Evolutionary conservation across 2,797 vertebrate genomes (phyloP).

Genomic region (Poecile montanus): DNA sequence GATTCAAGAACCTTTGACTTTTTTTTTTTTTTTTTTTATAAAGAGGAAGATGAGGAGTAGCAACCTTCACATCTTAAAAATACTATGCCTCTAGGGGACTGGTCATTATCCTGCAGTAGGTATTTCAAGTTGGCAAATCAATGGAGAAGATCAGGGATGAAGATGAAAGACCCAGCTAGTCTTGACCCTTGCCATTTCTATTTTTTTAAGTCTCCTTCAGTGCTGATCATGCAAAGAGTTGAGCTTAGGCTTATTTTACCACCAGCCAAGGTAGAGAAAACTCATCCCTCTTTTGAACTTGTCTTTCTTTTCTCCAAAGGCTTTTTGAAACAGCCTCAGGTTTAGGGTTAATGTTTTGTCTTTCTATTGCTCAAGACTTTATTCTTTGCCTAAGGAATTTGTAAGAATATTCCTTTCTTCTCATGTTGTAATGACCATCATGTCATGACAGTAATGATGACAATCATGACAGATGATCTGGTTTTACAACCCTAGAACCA

Average conservation of each 20-base stretch:
- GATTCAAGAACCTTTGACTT: not conserved
- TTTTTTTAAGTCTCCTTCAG: conserved; percentile 50
- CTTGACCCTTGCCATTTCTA: conserved; percentile 57
- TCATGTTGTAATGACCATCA: not conserved
- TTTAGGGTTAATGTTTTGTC: conserved; percentile 55
- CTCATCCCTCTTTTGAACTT: conserved; percentile 47
- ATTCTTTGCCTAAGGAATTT: conserved; percentile 35
- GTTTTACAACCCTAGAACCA: not conserved
- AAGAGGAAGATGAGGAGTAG: not conserved
- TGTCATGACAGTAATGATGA: not conserved
- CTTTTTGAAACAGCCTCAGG: conserved; percentile 34
- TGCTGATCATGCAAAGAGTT: conserved; percentile 62
- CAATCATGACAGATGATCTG: not conserved
- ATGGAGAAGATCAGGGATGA: conserved; percentile 58
- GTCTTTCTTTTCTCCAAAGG: conserved; percentile 55
- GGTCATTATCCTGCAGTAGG: conserved; percentile 48
- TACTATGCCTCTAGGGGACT: conserved; percentile 20
- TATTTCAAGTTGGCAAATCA: conserved; percentile 58
- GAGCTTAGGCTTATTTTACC: conserved; percentile 44
- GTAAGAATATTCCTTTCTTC: conserved; percentile 8
- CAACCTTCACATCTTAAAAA: conserved; percentile 51
- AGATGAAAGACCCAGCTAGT: conserved; percentile 58
- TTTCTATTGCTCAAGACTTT: conserved; percentile 27
- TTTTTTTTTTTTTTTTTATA: not conserved
- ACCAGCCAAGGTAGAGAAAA: conserved; percentile 54